phyloP scores from a whole-genome alignment of 1,140 invertebrate genomes.

The Rhizoglyphus robini region DNA sequence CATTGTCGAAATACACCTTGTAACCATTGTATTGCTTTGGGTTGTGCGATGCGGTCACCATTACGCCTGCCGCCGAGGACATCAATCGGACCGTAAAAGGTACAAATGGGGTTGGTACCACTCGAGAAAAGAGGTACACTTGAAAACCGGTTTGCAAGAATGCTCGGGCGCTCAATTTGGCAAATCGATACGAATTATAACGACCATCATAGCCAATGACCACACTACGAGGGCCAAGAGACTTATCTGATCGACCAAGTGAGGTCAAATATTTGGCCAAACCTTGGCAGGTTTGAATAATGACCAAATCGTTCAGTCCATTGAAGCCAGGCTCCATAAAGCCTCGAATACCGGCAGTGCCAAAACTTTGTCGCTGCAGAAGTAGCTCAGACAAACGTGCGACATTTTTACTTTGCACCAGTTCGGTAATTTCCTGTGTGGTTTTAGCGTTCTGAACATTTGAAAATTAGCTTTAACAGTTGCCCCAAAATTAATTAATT shows the following conservation, averaged over 20 bases:
- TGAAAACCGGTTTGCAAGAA: constrained; percentile 60
- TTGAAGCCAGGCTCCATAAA: constrained; percentile 80
- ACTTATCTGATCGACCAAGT: constrained; percentile 33
- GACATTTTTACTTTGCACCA: background rate
- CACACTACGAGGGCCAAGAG: constrained; percentile 48
- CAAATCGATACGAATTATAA: constrained; percentile 85
- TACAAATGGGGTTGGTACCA: constrained; percentile 85
- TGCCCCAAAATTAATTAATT: background rate
- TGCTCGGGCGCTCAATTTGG: constrained; percentile 68
- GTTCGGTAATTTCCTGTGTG: background rate
- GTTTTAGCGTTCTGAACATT: constrained; percentile 6
- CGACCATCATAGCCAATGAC: constrained; percentile 90
- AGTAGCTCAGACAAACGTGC: constrained; percentile 2
- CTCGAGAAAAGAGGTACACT: constrained; percentile 64
- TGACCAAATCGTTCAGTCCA: constrained; percentile 92
- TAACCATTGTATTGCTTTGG: constrained; percentile 98
- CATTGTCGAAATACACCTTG: constrained; percentile 92
- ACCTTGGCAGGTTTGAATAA: constrained; percentile 91
- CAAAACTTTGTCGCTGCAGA: constrained; percentile 17
- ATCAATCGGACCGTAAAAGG: constrained; percentile 60
- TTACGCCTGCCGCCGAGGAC: constrained; percentile 58
- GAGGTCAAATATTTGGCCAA: constrained; percentile 60
- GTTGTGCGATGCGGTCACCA: constrained; percentile 98
- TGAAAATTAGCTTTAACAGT: background rate
- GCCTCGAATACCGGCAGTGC: constrained; percentile 43